These are phyloP conservation scores for Recurvirostra avosetta DNA, from an alignment of 2,113 vertebrate genomes.

Conservation along the genomic window DNA sequence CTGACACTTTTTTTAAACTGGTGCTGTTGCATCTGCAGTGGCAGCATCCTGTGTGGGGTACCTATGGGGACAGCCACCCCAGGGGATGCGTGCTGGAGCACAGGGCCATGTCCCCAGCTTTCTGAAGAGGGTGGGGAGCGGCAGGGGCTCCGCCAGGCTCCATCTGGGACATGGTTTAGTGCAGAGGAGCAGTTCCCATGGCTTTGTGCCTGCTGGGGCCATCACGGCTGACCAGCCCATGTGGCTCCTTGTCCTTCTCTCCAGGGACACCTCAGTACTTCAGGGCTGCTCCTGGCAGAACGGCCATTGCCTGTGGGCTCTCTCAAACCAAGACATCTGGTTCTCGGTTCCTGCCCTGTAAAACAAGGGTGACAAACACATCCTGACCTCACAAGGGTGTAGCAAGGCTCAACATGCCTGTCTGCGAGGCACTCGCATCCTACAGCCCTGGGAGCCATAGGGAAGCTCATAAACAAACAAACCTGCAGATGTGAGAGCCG, in stretches of 20 bases:
- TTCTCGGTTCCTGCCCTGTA: not conserved
- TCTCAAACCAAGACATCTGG: not conserved
- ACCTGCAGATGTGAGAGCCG: not conserved
- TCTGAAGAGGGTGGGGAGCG: not conserved
- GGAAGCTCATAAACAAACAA: constrained; percentile 15
- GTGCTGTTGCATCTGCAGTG: not conserved
- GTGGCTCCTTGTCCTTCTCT: not conserved
- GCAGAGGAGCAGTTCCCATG: not conserved
- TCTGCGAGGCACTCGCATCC: not conserved
- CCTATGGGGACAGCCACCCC: not conserved
- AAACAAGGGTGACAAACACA: constrained; percentile 24
- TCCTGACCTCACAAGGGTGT: not conserved
- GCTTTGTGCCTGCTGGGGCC: not conserved
- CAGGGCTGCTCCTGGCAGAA: not conserved
- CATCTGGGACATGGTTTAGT: not conserved
- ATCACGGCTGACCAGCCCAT: not conserved
- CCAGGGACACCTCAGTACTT: not conserved
- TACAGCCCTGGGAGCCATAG: not conserved
- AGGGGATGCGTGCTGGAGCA: rapidly evolving
- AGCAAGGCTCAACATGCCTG: not conserved
- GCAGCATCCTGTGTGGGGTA: not conserved
- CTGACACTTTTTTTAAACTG: not conserved
- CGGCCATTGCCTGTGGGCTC: not conserved
- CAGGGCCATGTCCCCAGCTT: rapidly evolving
- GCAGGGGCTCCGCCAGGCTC: not conserved